These are phyloP conservation scores for Cotesia vestalis DNA, from an alignment of 1,140 invertebrate species.

Conservation along the genomic window DNA sequence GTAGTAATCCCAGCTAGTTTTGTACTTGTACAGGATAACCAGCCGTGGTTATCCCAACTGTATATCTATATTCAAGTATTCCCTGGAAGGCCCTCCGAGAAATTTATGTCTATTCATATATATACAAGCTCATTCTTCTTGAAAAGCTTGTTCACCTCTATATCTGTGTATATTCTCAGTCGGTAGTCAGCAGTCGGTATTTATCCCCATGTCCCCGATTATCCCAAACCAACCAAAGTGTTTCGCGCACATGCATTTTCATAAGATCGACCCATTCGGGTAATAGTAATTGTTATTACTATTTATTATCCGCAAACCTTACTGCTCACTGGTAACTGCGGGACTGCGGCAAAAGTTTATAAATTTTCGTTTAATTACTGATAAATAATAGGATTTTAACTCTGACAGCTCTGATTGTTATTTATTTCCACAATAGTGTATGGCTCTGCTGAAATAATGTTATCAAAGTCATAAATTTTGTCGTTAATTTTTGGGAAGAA, in stretches of 20 bases:
- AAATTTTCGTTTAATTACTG: not conserved
- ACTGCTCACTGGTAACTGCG: conserved; percentile 18
- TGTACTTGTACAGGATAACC: not conserved
- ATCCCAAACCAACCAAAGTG: conserved; percentile 36
- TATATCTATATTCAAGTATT: conserved; percentile 2
- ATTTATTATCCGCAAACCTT: conserved; percentile 43
- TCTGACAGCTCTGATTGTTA: not conserved
- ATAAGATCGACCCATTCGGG: conserved; percentile 50
- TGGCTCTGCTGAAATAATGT: too few relatives aligned
- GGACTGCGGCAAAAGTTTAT: too few relatives aligned
- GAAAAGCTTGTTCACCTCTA: too few relatives aligned
- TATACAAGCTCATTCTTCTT: too few relatives aligned
- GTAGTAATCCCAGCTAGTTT: conserved; percentile 51
- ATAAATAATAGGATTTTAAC: conserved; percentile 3
- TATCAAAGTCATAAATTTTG: too few relatives aligned
- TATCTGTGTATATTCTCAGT: too few relatives aligned
- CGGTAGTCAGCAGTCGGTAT: not conserved
- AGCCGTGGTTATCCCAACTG: not conserved
- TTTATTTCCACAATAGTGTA: too few relatives aligned
- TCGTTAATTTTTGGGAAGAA: too few relatives aligned
- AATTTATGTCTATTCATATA: conserved; percentile 22
- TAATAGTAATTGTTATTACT: conserved; percentile 51
- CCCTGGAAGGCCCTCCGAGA: not conserved
- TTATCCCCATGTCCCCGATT: not conserved
- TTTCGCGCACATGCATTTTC: conserved; percentile 54